A percentile compares a stretch with the other conserved stretches of the same genome.
phyloP scores from a whole-genome alignment of 2,113 vertebrate genomes.

The Toxotes chatareus region DNA sequence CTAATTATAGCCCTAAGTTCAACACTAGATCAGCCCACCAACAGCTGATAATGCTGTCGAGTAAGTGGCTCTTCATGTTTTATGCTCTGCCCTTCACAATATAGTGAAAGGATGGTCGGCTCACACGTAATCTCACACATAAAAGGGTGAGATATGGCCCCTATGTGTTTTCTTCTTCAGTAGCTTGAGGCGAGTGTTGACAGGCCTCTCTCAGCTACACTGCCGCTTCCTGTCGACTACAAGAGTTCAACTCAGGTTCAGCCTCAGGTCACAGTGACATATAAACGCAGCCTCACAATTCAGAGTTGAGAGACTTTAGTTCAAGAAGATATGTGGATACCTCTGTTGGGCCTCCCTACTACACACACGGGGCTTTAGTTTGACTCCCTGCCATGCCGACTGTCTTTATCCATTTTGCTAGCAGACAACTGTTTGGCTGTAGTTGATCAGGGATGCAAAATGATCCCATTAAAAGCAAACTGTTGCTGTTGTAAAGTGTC shows the following conservation, averaged over 20 bases:
- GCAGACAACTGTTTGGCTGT: constrained; percentile 13
- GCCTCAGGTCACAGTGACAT: constrained; percentile 46
- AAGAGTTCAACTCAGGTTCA: constrained; percentile 69
- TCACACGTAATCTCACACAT: constrained; percentile 42
- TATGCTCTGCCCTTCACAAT: constrained; percentile 26
- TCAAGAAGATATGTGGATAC: constrained; percentile 31
- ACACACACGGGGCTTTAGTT: constrained; percentile 18
- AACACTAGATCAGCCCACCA: not conserved
- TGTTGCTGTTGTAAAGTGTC: not conserved
- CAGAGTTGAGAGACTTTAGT: constrained; percentile 37
- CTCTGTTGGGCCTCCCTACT: constrained; percentile 27
- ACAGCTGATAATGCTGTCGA: not conserved
- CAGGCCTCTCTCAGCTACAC: constrained; percentile 55
- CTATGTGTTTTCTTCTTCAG: constrained; percentile 47
- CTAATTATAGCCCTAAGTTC: not conserved
- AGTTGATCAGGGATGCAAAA: constrained; percentile 28
- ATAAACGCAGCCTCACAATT: constrained; percentile 25
- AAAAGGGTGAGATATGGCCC: constrained; percentile 62
- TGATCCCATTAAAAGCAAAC: not conserved
- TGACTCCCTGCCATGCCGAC: not conserved
- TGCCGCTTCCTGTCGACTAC: constrained; percentile 35
- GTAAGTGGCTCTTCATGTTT: constrained; percentile 16
- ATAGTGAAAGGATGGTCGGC: constrained; percentile 28
- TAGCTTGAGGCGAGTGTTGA: constrained; percentile 64
- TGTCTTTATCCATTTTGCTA: constrained; percentile 38